These are phyloP conservation scores for Alexandromys fortis DNA, from an alignment of 2,113 vertebrate genomes.

Conservation along the genomic window DNA sequence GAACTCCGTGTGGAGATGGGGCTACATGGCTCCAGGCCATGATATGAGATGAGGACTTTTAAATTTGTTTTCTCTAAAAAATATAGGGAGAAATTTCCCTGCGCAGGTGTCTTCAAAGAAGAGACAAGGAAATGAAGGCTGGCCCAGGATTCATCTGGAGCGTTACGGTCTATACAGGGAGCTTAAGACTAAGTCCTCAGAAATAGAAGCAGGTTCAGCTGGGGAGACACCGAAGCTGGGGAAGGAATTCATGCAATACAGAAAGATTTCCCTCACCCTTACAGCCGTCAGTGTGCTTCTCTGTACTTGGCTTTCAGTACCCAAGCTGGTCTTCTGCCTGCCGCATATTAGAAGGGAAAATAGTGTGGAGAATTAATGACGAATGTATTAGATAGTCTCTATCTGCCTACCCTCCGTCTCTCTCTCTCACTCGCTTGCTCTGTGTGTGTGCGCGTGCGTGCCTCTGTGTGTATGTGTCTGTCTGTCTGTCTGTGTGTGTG, in stretches of 20 bases:
- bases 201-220: background rate
- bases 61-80: background rate
- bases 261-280: background rate
- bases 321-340: background rate
- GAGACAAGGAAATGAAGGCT: background rate
- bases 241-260: constrained; percentile 12
- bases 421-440: accelerated
- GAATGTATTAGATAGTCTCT: background rate
- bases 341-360: background rate
- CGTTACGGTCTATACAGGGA: background rate
- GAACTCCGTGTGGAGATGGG: background rate
- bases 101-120: background rate
- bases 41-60: background rate
- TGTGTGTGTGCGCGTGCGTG: no score
- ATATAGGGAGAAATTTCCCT: background rate
- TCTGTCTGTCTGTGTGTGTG: background rate
- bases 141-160: background rate
- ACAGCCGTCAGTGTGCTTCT: background rate
- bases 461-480: background rate
- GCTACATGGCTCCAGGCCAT: background rate
- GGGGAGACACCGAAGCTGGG: background rate
- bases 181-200: background rate
- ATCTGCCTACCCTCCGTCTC: background rate
- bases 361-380: background rate
- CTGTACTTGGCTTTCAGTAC: background rate